Evolutionary conservation across 2,888 invertebrate species (phyloP), one percentile per base, ranked within the genome.

Genomic region (Hirudinaria manillensis): DNA sequence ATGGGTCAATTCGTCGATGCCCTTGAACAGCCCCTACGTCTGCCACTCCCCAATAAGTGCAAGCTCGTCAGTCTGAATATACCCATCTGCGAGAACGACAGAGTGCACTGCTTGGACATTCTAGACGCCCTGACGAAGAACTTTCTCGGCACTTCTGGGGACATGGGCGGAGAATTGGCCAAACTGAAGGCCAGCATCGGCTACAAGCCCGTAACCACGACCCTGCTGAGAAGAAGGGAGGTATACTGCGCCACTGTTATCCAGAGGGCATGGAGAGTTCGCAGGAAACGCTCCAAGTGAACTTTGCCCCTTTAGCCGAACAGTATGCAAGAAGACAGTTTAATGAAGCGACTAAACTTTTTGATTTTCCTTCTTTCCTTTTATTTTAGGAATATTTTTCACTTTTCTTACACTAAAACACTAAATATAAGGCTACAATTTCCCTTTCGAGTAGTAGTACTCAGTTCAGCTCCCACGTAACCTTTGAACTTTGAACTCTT

Each of bases 21-120:
- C 80, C 89, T 98, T 79, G 97, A 98, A 86, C 94, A 95, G 79
- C 98, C 97, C 80, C 88, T 98, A 82, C 80, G 95, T 88, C 94
- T 98, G 82, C 94, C 94, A 87, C 95, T 95, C 87, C 97, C 97
- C 81, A 97, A 97, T 87, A 95, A 96, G 88, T 96, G 95, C 89
- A 95, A 96, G 89, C 93, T 98, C 86, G 94, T 97, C 85, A 93
- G 94, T 83, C 93, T 98, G 93, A 95, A 97, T 87, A 96, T 98
- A 86, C 93, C 96, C 80, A 97, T 98, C 86, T 97, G 96, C 88
- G 93, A 94, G 87, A 86, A 93, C 81, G 96, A 97, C 87, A 90
- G 92, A 88, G 94, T 96, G 91, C 95, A 93, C 89, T 97, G 97
- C 87, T 94, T 96, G 85, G 97, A 98, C 88, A 96, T 98, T 84